A percentile compares a stretch with the other conserved stretches of the same genome.
These are phyloP conservation scores for Tetheella fluctuosa DNA, from an alignment of 2,888 invertebrate genomes.

Conservation along the genomic window DNA sequence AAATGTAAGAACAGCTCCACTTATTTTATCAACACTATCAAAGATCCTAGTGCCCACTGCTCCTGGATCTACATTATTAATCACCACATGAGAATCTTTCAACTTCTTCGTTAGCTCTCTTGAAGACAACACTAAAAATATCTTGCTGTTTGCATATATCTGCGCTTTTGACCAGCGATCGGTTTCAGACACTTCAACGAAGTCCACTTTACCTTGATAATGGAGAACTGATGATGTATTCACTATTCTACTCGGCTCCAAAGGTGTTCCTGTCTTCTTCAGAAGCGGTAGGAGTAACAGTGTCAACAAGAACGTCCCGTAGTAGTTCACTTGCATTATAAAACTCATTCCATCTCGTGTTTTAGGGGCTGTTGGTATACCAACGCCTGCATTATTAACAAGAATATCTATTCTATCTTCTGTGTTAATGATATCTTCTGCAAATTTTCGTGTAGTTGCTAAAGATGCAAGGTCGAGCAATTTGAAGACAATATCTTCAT, in stretches of 20 bases:
- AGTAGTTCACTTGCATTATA: slow-evolving; percentile 96
- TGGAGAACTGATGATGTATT: slow-evolving; percentile 90
- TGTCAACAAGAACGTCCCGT: slow-evolving; percentile 95
- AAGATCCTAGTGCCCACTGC: slow-evolving; percentile 90
- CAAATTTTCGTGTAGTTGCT: slow-evolving; percentile 90
- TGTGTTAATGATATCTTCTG: slow-evolving; percentile 87
- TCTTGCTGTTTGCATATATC: slow-evolving; percentile 85
- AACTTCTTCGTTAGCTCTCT: slow-evolving; percentile 87
- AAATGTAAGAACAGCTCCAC: slow-evolving; percentile 74
- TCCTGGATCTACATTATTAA: slow-evolving; percentile 93
- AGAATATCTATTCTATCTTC: slow-evolving; percentile 90
- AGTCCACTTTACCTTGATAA: slow-evolving; percentile 85
- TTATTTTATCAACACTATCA: slow-evolving; percentile 67
- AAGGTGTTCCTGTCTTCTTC: slow-evolving; percentile 77
- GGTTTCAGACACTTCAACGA: slow-evolving; percentile 86
- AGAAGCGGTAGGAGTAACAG: slow-evolving; percentile 91
- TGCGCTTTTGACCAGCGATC: slow-evolving; percentile 64
- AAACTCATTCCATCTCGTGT: slow-evolving; percentile 92
- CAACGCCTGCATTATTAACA: slow-evolving; percentile 94
- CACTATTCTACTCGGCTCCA: slow-evolving; percentile 88
- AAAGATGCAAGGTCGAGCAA: slow-evolving; percentile 89
- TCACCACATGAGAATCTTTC: slow-evolving; percentile 86
- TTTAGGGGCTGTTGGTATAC: slow-evolving; percentile 77
- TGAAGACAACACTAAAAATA: slow-evolving; percentile 88
- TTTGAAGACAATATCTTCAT: slow-evolving; percentile 86